Conservation (phyloP, 2,797 vertebrate genomes). For the Schizopygopsis malacanthus region DNA sequence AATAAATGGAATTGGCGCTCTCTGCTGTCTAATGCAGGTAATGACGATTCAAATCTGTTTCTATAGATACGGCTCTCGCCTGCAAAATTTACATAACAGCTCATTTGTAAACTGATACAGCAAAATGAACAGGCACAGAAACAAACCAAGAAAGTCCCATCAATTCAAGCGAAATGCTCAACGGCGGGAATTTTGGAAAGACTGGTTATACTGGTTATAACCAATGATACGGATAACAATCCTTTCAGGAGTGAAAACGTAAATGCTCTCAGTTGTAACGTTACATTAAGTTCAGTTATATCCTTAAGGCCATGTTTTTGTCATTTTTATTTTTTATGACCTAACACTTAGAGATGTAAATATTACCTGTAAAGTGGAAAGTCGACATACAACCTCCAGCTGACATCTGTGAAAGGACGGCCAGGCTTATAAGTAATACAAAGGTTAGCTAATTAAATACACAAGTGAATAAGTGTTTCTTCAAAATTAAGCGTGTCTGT, state of each 20-base stretch:
- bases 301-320: background rate
- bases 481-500: background rate
- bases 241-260: conserved; percentile 29
- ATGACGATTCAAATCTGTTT: background rate
- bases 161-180: background rate
- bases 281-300: background rate
- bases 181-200: background rate
- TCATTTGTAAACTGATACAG: background rate
- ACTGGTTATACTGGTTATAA: background rate
- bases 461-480: background rate
- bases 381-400: background rate
- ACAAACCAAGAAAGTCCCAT: background rate
- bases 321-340: background rate
- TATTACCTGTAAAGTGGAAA: background rate
- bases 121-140: background rate
- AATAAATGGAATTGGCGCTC: background rate
- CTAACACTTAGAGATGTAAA: background rate
- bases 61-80: background rate
- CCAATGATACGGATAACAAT: conserved; percentile 10
- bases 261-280: background rate
- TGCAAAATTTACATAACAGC: background rate
- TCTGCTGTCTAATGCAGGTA: conserved; percentile 19
- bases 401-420: background rate
- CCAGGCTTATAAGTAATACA: background rate
- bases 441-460: background rate